Evolutionary conservation across 2,888 invertebrate genomes (phyloP).

Genomic region (Leucophora obtusa): DNA sequence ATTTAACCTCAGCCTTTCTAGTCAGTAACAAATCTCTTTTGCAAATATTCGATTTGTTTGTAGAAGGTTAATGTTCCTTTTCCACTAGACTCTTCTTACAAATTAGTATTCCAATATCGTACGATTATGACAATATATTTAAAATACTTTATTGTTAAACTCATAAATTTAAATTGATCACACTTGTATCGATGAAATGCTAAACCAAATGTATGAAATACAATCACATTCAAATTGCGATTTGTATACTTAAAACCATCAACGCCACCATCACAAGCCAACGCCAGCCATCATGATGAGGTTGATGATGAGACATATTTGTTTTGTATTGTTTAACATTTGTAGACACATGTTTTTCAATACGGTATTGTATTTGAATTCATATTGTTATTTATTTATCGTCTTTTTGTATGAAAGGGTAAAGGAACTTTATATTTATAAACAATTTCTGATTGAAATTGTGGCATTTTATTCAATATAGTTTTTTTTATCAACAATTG

Average conservation of each 20-base stretch:
- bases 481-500: not conserved
- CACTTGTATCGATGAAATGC: not conserved
- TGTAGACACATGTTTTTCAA: constrained; percentile 53
- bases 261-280: not conserved
- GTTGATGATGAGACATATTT: not conserved
- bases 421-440: constrained; percentile 35
- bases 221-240: not conserved
- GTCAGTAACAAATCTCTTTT: no score
- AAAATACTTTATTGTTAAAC: constrained; percentile 14
- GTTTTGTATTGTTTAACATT: constrained; percentile 28
- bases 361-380: constrained; percentile 30
- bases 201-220: not conserved
- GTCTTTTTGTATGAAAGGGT: constrained; percentile 36
- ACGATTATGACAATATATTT: constrained; percentile 10
- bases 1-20: no score
- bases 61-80: not conserved
- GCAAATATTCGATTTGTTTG: no score
- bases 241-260: not conserved
- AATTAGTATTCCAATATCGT: constrained; percentile 1
- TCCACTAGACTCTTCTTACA: not conserved
- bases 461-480: not conserved
- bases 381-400: constrained; percentile 29
- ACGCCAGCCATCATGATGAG: not conserved
- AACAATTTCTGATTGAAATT: not conserved
- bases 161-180: constrained; percentile 42